These are phyloP conservation scores for Drosophila histrio DNA, from an alignment of 2,888 invertebrate genomes.

Conservation along the genomic window DNA sequence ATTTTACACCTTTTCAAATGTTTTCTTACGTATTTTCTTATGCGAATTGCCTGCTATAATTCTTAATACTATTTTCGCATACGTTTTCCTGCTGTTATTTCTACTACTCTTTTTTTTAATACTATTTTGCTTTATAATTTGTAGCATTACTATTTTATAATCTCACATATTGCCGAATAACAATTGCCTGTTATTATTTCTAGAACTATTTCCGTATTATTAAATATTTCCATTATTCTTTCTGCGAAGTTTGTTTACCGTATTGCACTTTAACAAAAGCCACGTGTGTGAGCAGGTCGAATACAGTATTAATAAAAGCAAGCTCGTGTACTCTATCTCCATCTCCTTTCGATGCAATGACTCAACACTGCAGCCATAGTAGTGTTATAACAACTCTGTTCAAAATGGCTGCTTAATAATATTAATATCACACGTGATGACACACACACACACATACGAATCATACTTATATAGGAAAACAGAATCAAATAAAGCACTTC, in stretches of 20 bases:
- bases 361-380: neutral
- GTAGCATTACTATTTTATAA: no score
- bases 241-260: neutral
- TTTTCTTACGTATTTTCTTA: no score
- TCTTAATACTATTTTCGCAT: no score
- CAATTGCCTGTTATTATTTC: no score
- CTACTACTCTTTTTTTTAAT: neutral
- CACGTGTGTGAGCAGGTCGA: neutral
- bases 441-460: neutral
- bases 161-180: no score
- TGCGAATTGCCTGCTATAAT: no score
- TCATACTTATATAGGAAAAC: neutral
- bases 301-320: neutral
- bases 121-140: no score
- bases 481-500: neutral
- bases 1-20: no score
- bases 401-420: slow-evolving; percentile 2
- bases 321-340: neutral
- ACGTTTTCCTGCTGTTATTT: neutral
- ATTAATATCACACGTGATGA: slow-evolving; percentile 15
- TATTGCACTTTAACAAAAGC: neutral
- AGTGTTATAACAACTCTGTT: neutral
- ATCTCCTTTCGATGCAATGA: neutral
- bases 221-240: neutral
- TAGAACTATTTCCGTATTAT: neutral